Evolutionary conservation across 2,888 invertebrate species (phyloP), one percentile per base, ranked within the genome.

Genomic region (Eudasyphora cyanicolor): DNA sequence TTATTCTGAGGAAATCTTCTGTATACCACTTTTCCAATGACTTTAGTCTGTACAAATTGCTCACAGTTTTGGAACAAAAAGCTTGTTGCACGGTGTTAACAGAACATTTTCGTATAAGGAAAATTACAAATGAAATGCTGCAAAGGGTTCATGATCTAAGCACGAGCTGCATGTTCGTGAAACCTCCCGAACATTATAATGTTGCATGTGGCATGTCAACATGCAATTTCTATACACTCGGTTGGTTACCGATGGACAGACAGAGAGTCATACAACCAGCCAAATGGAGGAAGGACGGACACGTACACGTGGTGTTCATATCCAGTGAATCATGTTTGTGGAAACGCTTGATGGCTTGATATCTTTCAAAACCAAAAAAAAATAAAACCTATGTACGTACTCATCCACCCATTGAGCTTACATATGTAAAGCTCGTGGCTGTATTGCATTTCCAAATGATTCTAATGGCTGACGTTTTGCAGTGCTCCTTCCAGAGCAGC

Each of bases 201-300:
- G 67, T 67, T 67, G 67, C 67, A 67, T 60, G 60, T 60, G 21
- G 60, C 60, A 60, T 67, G 67, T 42, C 67, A 67, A 42, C 67
- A 67, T 67, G 67, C 67, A 35, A 67, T 67, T 67, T 67, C 67
- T 67, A 42, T 24, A 42, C 67, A 42, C 67, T 42, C 42, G 67
- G 67, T 17, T 67, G 67, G 38, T 21, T 19, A 10, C 45, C 2
- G 45, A 14, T n/a, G n/a, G n/a, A n/a, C n/a, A n/a, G n/a, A n/a
- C n/a, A n/a, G n/a, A n/a, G n/a, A n/a, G n/a, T n/a, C n/a, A n/a
- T n/a, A n/a, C n/a, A n/a, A n/a, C n/a, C n/a, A n/a, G n/a, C n/a
- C n/a, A n/a, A n/a, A n/a, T n/a, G n/a, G n/a, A n/a, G n/a, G n/a
- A n/a, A n/a, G n/a, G n/a, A n/a, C n/a, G n/a, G n/a, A n/a, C n/a